Evolutionary conservation across 2,888 invertebrate species (phyloP).

Genomic region (Alentia gelatinosa): DNA sequence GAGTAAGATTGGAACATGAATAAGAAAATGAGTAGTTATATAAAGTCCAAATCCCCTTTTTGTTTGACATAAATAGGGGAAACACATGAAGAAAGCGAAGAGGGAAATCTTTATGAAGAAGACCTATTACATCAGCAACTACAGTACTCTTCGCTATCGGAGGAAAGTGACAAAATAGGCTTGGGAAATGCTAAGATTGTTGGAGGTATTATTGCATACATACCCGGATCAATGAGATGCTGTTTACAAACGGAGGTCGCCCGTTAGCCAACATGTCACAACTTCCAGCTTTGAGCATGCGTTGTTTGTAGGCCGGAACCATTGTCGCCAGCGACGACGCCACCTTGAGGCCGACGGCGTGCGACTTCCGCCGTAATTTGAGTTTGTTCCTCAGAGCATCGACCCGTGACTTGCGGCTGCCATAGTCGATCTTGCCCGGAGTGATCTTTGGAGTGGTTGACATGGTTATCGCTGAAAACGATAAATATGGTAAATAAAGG

Average conservation of each 20-base stretch:
- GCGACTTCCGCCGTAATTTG: conserved; percentile 41
- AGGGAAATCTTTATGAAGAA: too few relatives aligned
- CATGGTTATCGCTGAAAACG: background rate
- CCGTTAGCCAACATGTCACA: conserved; percentile 39
- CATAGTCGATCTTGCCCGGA: background rate
- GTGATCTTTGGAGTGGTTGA: conserved; percentile 1
- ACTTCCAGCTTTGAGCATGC: conserved; percentile 14
- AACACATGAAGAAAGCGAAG: too few relatives aligned
- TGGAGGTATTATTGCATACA: too few relatives aligned
- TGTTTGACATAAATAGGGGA: too few relatives aligned
- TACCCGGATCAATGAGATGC: conserved; percentile 30
- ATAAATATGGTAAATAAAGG: background rate
- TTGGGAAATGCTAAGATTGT: too few relatives aligned
- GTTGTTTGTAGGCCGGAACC: conserved; percentile 38
- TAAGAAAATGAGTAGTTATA: too few relatives aligned
- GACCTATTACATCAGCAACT: too few relatives aligned
- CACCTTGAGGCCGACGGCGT: conserved; percentile 40
- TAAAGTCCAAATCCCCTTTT: too few relatives aligned
- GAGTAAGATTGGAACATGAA: too few relatives aligned
- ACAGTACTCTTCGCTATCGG: too few relatives aligned
- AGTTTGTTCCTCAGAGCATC: background rate
- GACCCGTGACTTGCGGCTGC: background rate
- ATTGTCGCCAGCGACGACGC: conserved; percentile 35
- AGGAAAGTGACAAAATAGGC: too few relatives aligned
- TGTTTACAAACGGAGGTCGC: conserved; percentile 34